Percentiles rank a stretch among this genome's conserved stretches.
These are phyloP conservation scores for Rhizoglyphus robini DNA, from an alignment of 1,140 invertebrate genomes.

Conservation along the genomic window DNA sequence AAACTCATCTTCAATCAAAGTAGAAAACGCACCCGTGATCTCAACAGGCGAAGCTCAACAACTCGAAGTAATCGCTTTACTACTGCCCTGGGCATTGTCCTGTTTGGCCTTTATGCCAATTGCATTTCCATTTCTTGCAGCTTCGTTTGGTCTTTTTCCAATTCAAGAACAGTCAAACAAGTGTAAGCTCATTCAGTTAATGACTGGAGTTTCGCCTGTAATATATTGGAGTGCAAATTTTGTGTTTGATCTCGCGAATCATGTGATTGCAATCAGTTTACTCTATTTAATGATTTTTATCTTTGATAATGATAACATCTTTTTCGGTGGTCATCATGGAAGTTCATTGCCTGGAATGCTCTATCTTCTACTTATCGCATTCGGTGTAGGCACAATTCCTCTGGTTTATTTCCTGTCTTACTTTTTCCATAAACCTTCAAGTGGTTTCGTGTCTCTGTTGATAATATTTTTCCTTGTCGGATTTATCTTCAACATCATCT, in stretches of 20 bases:
- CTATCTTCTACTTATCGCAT: constrained; percentile 22
- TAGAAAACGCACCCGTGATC: not conserved
- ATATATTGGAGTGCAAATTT: constrained; percentile 24
- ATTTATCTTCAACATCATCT: not conserved
- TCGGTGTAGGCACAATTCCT: constrained; percentile 26
- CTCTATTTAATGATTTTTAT: constrained; percentile 5
- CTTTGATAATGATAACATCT: constrained; percentile 17
- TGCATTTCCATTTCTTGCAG: constrained; percentile 22
- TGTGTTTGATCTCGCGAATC: constrained; percentile 21
- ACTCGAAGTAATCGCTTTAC: not conserved
- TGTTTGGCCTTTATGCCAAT: constrained; percentile 19
- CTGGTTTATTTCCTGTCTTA: constrained; percentile 26
- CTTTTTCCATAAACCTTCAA: constrained; percentile 17
- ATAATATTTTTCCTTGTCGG: not conserved
- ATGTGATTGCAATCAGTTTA: constrained; percentile 11
- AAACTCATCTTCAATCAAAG: not conserved
- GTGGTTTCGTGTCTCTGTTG: constrained; percentile 23
- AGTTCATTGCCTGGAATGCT: not conserved
- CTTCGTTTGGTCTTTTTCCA: constrained; percentile 24
- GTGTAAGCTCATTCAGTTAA: constrained; percentile 25
- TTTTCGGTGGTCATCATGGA: constrained; percentile 18
- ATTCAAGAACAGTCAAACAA: constrained; percentile 25
- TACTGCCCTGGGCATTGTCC: not conserved
- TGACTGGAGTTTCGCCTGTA: constrained; percentile 22
- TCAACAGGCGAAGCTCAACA: not conserved